These are phyloP conservation scores for Brachionus calyciflorus DNA, from an alignment of 1,140 invertebrate genomes.

Conservation along the genomic window DNA sequence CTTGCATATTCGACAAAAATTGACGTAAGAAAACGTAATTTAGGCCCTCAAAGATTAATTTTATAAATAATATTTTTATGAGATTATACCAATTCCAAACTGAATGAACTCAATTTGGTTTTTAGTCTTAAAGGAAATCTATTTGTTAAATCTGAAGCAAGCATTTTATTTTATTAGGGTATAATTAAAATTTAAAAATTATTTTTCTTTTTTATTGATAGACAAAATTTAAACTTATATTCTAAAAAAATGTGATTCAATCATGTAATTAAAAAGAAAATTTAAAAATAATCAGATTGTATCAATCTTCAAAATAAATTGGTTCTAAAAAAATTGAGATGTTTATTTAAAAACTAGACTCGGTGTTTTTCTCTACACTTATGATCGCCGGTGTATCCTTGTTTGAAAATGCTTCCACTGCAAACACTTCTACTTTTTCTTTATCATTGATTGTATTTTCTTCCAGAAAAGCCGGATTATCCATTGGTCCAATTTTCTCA, in stretches of 20 bases:
- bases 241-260: too few species aligned
- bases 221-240: too few species aligned
- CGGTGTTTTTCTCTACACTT: neutral
- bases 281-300: too few species aligned
- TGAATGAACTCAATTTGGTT: too few species aligned
- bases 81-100: too few species aligned
- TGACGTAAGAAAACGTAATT: neutral
- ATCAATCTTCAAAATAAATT: too few species aligned
- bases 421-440: slow-evolving; percentile 34
- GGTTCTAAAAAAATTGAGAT: neutral
- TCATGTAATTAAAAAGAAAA: too few species aligned
- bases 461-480: slow-evolving; percentile 1
- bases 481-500: neutral
- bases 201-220: too few species aligned
- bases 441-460: neutral
- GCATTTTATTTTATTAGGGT: too few species aligned
- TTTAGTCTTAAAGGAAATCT: too few species aligned
- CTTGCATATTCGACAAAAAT: neutral
- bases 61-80: neutral
- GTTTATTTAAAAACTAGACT: slow-evolving; percentile 19
- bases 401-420: slow-evolving; percentile 17
- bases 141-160: too few species aligned
- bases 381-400: neutral
- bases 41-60: neutral
- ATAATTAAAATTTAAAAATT: too few species aligned